phyloP scores from a whole-genome alignment of 1,140 invertebrate species.

The Myzus persicae region DNA sequence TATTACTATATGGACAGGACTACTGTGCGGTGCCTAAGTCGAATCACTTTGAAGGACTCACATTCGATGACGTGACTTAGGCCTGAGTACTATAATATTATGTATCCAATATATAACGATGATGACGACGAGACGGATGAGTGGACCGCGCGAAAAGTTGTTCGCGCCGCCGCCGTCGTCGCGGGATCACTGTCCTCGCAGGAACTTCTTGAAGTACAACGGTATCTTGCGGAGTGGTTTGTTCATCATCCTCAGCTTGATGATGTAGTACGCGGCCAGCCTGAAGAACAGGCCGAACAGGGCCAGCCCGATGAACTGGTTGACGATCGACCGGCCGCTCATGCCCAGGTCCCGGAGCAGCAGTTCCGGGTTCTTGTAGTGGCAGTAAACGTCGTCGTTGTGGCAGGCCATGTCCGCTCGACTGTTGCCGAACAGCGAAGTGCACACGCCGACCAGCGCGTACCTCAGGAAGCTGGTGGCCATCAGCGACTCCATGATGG shows the following conservation, averaged over 20 bases:
- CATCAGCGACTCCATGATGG: slow-evolving; percentile 69
- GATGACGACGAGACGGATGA: neutral
- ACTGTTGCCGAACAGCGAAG: slow-evolving; percentile 67
- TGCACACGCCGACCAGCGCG: slow-evolving; percentile 68
- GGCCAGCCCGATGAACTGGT: slow-evolving; percentile 66
- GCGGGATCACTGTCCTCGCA: slow-evolving; percentile 58
- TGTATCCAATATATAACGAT: neutral
- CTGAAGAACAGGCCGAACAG: slow-evolving; percentile 66
- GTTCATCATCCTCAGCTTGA: slow-evolving; percentile 65
- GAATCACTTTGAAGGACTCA: too few relatives aligned
- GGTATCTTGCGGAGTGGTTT: slow-evolving; percentile 67
- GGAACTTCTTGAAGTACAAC: slow-evolving; percentile 65
- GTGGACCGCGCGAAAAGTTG: neutral
- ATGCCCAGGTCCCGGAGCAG: slow-evolving; percentile 68
- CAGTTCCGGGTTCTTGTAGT: slow-evolving; percentile 62
- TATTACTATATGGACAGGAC: neutral
- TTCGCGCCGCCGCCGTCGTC: too few relatives aligned
- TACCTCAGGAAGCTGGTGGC: slow-evolving; percentile 70
- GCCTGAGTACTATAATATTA: neutral
- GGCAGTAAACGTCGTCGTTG: slow-evolving; percentile 61
- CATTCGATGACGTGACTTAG: neutral
- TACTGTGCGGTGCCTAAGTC: neutral
- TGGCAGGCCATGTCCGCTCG: slow-evolving; percentile 62
- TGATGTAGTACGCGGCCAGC: slow-evolving; percentile 65
- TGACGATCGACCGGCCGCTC: slow-evolving; percentile 55